Percentiles rank a stretch among this genome's conserved stretches.
These are phyloP conservation scores for Elanus axillaris DNA, from an alignment of 2,113 vertebrate species.

Conservation along the genomic window DNA sequence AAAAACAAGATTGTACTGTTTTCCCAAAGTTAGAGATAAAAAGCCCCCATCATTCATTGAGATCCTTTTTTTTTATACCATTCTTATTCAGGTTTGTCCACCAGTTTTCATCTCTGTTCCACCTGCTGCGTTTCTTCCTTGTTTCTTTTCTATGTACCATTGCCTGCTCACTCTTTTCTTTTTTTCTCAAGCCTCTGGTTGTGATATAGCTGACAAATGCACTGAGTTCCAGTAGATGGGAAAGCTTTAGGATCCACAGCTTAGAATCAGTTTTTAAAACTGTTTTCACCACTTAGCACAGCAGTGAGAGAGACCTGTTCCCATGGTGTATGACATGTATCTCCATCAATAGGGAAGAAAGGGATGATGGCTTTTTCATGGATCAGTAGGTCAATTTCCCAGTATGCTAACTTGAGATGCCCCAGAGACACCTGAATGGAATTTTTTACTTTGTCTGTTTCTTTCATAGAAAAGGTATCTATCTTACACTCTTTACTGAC, in stretches of 20 bases:
- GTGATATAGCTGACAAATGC: not conserved
- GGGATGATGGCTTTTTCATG: not conserved
- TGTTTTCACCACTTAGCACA: not conserved
- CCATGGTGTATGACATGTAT: not conserved
- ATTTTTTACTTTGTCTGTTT: not conserved
- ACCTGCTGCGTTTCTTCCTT: not conserved
- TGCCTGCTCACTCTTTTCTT: not conserved
- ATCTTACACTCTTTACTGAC: not conserved
- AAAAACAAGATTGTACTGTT: not conserved
- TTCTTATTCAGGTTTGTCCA: not conserved
- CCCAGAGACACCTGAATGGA: not conserved
- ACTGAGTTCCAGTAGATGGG: not conserved
- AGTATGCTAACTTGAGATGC: not conserved
- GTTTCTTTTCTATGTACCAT: not conserved
- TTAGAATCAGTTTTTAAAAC: not conserved
- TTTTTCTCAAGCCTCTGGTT: not conserved
- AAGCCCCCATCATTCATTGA: not conserved
- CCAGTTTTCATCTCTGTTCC: not conserved
- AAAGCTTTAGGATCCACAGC: not conserved
- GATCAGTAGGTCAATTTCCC: not conserved
- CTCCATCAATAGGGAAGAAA: not conserved
- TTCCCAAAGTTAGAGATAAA: not conserved
- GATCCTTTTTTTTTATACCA: not conserved
- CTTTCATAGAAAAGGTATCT: not conserved
- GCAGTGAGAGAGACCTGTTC: not conserved